phyloP scores from a whole-genome alignment of 2,113 vertebrate species.

The Bubo scandiacus region DNA sequence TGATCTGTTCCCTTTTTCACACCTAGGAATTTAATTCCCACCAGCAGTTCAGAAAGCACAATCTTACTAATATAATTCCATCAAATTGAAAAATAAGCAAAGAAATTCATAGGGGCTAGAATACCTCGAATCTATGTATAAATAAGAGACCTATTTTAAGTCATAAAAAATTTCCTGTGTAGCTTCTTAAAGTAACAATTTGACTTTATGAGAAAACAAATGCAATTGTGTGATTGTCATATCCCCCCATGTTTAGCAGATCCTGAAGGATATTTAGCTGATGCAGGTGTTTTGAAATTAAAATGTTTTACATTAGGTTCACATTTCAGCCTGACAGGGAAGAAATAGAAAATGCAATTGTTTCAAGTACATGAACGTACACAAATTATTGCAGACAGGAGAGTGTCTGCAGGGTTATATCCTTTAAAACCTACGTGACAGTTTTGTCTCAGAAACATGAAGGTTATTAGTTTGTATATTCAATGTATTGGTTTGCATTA shows the following conservation, averaged over 20 bases:
- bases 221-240: neutral
- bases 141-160: neutral
- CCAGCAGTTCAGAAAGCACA: neutral
- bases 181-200: neutral
- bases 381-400: neutral
- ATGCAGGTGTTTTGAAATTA: neutral
- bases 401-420: neutral
- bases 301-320: neutral
- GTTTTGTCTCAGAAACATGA: neutral
- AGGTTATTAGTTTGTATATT: neutral
- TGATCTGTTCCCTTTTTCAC: neutral
- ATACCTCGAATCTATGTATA: neutral
- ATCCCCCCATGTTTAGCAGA: neutral
- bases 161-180: neutral
- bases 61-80: rapidly evolving
- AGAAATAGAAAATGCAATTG: neutral
- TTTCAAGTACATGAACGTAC: neutral
- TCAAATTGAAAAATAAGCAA: neutral
- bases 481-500: neutral
- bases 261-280: neutral
- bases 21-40: neutral
- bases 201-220: neutral
- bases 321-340: neutral
- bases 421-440: neutral
- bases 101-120: neutral